Conservation (phyloP, 2,797 vertebrate species). For the Labroides dimidiatus region DNA sequence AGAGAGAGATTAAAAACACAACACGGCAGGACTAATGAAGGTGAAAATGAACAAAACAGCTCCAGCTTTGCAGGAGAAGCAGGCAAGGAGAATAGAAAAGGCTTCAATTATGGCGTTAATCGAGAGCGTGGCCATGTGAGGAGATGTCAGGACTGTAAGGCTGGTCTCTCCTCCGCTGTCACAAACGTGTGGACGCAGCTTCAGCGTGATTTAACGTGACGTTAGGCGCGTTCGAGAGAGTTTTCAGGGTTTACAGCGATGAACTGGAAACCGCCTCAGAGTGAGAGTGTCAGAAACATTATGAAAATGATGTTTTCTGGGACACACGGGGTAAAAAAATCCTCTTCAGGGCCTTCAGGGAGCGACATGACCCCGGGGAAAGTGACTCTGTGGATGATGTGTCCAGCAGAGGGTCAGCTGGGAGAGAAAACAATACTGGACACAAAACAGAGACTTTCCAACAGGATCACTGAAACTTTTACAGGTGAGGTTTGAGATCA, state of each 20-base stretch:
- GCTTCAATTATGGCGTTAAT: slow-evolving; percentile 11
- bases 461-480: too few species aligned
- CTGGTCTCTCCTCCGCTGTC: neutral
- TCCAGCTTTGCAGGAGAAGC: neutral
- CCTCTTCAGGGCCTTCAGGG: neutral
- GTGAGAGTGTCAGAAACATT: neutral
- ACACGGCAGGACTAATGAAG: slow-evolving; percentile 27
- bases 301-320: neutral
- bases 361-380: neutral
- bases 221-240: neutral
- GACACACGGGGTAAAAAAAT: neutral
- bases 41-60: slow-evolving; percentile 33
- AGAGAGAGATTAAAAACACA: slow-evolving; percentile 11
- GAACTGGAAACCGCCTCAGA: neutral
- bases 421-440: neutral
- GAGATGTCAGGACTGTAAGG: slow-evolving; percentile 1
- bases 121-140: slow-evolving; percentile 14
- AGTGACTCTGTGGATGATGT: neutral
- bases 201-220: neutral
- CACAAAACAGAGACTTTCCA: too few species aligned
- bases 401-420: neutral
- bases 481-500: too few species aligned
- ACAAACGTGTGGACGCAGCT: neutral
- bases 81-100: neutral
- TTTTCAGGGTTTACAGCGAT: neutral